These are phyloP conservation scores for Probosciger aterrimus DNA, from an alignment of 2,113 vertebrate species.

Conservation along the genomic window DNA sequence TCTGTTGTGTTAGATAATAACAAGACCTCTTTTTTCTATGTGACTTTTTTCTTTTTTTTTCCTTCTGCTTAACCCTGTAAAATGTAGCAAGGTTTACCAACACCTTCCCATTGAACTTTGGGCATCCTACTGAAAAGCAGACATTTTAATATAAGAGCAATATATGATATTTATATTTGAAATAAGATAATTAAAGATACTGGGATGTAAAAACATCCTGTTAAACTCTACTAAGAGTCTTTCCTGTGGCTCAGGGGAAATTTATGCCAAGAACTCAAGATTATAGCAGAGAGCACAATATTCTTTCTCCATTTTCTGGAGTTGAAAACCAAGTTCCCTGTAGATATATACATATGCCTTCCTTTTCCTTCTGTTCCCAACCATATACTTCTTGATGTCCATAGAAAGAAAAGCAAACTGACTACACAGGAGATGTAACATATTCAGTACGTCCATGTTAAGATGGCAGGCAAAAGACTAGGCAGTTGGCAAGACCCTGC, in stretches of 20 bases:
- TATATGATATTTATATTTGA: not conserved
- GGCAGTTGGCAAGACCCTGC: not conserved
- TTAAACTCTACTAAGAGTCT: not conserved
- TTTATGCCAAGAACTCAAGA: not conserved
- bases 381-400: not conserved
- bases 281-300: not conserved
- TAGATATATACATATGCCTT: fast-evolving
- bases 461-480: not conserved
- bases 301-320: not conserved
- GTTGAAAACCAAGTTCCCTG: not conserved
- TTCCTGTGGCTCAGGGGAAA: not conserved
- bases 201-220: not conserved
- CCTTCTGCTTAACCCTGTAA: not conserved
- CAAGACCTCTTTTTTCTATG: not conserved
- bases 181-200: not conserved
- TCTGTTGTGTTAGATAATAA: not conserved
- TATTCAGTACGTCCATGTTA: not conserved
- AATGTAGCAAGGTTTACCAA: not conserved
- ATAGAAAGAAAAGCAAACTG: not conserved
- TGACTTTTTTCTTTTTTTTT: not conserved
- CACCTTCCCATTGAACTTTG: not conserved
- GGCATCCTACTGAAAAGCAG: not conserved
- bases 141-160: not conserved
- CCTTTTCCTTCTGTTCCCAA: not conserved
- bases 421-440: not conserved